phyloP scores from a whole-genome alignment of 92 coral and sea anemone genomes.

The Muricea muricata region DNA sequence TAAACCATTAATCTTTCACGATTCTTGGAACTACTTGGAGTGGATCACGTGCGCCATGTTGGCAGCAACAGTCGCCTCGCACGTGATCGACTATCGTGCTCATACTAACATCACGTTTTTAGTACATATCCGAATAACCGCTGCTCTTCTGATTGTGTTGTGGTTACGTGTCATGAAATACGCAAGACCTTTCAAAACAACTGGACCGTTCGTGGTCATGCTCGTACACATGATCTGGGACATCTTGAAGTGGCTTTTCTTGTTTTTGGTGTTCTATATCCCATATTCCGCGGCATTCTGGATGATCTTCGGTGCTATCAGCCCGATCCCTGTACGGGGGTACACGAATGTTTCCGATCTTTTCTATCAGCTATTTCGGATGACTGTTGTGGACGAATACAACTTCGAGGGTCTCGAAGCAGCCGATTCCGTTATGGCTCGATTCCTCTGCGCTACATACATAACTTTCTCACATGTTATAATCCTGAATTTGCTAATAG shows the following conservation, averaged over 20 bases:
- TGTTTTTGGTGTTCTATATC: constrained; percentile 84
- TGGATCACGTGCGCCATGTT: constrained; percentile 91
- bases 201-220: constrained; percentile 98
- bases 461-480: constrained; percentile 88
- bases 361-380: constrained; percentile 91
- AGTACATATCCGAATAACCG: constrained; percentile 73
- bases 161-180: constrained; percentile 93
- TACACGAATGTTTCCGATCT: constrained; percentile 80
- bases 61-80: constrained; percentile 71
- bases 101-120: constrained; percentile 56
- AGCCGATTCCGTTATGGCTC: constrained; percentile 88
- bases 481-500: constrained; percentile 88
- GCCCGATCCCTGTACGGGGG: constrained; percentile 70
- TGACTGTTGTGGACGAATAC: constrained; percentile 97
- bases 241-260: constrained; percentile 82
- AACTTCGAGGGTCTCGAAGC: constrained; percentile 81
- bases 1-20: constrained; percentile 81
- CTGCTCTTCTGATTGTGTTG: constrained; percentile 80
- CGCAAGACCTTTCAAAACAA: constrained; percentile 90
- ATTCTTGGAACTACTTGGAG: constrained; percentile 93
- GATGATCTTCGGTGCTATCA: constrained; percentile 85
- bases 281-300: constrained; percentile 99
- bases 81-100: constrained; percentile 69
- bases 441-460: constrained; percentile 94
- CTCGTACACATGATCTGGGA: constrained; percentile 84